phyloP scores from a whole-genome alignment of 2,113 vertebrate species.

The Pseudopipra pipra region DNA sequence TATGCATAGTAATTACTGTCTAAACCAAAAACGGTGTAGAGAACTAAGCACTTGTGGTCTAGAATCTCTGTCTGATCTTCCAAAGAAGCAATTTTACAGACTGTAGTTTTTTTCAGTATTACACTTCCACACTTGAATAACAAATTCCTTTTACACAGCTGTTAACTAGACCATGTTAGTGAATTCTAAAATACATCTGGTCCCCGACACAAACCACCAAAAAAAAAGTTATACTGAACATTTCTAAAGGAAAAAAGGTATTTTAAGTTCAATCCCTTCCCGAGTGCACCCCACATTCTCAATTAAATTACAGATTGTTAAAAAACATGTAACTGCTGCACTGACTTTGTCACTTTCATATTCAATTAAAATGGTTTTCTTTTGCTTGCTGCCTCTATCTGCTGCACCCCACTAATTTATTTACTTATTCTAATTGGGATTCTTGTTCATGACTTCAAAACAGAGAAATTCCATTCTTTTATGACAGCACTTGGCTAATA shows the following conservation, averaged over 20 bases:
- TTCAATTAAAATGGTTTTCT: slow-evolving; percentile 18
- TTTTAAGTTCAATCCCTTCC: neutral
- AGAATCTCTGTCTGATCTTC: neutral
- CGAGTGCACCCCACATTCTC: neutral
- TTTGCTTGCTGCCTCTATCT: neutral
- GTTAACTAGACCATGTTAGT: neutral
- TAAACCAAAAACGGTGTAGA: neutral
- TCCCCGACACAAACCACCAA: neutral
- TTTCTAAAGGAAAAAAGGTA: neutral
- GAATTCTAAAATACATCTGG: neutral
- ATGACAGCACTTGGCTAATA: slow-evolving; percentile 53
- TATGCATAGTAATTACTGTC: neutral
- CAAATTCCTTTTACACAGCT: neutral
- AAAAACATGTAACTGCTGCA: neutral
- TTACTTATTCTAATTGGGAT: slow-evolving; percentile 54
- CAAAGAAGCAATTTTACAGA: neutral
- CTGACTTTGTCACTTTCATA: slow-evolving; percentile 38
- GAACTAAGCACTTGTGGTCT: neutral
- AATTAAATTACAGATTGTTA: neutral
- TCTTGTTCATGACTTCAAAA: slow-evolving; percentile 52
- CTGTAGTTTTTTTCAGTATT: neutral
- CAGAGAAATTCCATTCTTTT: slow-evolving; percentile 55
- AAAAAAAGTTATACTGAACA: neutral
- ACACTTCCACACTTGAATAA: neutral
- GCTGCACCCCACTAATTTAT: slow-evolving; percentile 8